Base-by-base conservation (phyloP, 2,113 vertebrate genomes). In the Neotoma lepida region DNA sequence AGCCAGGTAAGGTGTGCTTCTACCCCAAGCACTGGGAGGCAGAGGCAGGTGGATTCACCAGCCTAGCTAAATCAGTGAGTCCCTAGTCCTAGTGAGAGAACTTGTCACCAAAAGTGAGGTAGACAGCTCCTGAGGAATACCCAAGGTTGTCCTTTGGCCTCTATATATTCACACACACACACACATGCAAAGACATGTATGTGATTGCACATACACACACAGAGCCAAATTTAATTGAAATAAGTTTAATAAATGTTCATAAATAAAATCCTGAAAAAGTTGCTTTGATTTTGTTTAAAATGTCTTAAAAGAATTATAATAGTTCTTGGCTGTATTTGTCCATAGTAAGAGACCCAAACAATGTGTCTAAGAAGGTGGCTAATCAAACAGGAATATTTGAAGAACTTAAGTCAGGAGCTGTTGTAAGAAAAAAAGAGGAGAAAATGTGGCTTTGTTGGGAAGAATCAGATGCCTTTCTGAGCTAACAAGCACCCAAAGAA, bases 221-320 rank as follows among this genome's bases (percentile, higher is more conserved):
- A 70, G 0, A 82, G 78, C 28, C 35, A 82, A 54, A 82, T 9
- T 61, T n/a, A 81, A 58, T 9, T 82, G n/a, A 81, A 81, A 81
- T 15, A 81, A 39, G 15, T 14, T 80, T 80, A 56, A 24, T 54
- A 56, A 80, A n/a, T 80, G 28, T 41, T 56, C 85, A 63, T 49
- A 41, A 81, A 44, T 41, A 13, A 70, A 93, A 26, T n/a, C 86
- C 93, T 93, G 26, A 68, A 94, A 81, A 33, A 4, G 14, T 58
- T 58, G 18, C 33, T 89, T 93, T 71, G 4, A 71, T 81, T 92
- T 94, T 51, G 20, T 63, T 89, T 74, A 88, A 93, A 89, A 51
- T 54, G 12, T 56, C 68, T 90, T 78, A 78, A 51, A 49, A 51
- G 4, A 54, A 70, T 24, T 28, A n/a, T 46, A 66, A 24, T 66